These are phyloP conservation scores for Lobophora halterata DNA, from an alignment of 2,888 invertebrate species.

Conservation along the genomic window DNA sequence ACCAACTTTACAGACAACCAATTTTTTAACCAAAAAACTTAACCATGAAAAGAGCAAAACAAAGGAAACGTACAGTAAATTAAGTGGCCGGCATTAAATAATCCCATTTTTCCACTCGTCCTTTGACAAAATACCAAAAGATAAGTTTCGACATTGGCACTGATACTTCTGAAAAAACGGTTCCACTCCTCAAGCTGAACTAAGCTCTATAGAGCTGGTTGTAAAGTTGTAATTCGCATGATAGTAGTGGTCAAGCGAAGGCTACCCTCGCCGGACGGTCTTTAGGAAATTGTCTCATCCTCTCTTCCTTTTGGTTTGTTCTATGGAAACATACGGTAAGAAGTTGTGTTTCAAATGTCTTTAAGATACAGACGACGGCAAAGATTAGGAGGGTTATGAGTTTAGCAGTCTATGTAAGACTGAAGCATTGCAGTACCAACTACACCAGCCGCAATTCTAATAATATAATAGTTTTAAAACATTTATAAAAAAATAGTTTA, in stretches of 20 bases:
- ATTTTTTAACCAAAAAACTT: no score
- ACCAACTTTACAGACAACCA: no score
- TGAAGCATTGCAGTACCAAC: no score
- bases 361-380: no score
- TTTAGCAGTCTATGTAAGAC: no score
- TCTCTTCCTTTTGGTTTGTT: conserved; percentile 21
- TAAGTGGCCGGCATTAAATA: conserved; percentile 20
- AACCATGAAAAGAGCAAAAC: no score
- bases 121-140: conserved; percentile 24
- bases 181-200: conserved; percentile 5
- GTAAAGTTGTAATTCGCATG: conserved; percentile 21
- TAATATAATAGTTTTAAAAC: no score
- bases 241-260: conserved; percentile 21
- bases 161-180: conserved; percentile 21
- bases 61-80: conserved; percentile 20
- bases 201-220: conserved; percentile 5
- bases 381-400: no score
- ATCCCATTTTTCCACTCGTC: conserved; percentile 15
- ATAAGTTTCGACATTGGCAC: conserved; percentile 27
- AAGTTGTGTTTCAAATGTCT: neutral
- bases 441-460: no score
- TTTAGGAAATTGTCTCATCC: conserved; percentile 32
- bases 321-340: conserved; percentile 12
- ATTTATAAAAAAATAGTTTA: no score
- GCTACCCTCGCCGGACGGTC: conserved; percentile 24